phyloP scores from a whole-genome alignment of 2,888 invertebrate genomes.

The Dyspetes luteomarginatus region DNA sequence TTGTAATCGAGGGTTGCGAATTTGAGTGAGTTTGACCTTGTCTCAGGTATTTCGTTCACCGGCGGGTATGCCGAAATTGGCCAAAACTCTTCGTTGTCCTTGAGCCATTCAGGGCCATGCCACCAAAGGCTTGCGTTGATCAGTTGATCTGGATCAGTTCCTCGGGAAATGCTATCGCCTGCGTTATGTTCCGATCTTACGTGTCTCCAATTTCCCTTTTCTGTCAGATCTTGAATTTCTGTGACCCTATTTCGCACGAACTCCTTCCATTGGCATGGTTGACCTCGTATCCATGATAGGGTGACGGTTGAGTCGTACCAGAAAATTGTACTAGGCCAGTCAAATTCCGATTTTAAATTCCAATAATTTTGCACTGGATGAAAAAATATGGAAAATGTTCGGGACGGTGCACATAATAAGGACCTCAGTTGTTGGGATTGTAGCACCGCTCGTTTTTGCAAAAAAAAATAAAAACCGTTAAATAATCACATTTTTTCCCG shows the following conservation, averaged over 20 bases:
- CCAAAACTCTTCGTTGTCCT: slow-evolving; percentile 24
- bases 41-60: slow-evolving; percentile 23
- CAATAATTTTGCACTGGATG: no score
- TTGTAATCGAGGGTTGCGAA: neutral
- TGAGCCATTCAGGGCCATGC: slow-evolving; percentile 29
- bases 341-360: no score
- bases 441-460: no score
- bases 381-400: no score
- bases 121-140: slow-evolving; percentile 18
- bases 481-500: no score
- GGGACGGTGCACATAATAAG: no score
- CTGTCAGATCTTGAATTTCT: slow-evolving; percentile 65
- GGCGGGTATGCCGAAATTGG: slow-evolving; percentile 30
- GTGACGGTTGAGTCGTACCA: slow-evolving; percentile 69
- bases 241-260: slow-evolving; percentile 69
- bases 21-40: neutral
- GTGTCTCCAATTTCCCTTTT: slow-evolving; percentile 56
- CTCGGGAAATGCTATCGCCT: slow-evolving; percentile 34
- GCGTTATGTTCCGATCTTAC: slow-evolving; percentile 36
- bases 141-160: slow-evolving; percentile 25
- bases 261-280: slow-evolving; percentile 61
- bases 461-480: no score
- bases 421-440: neutral
- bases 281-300: slow-evolving; percentile 64
- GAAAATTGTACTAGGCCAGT: no score